Conservation (phyloP, 2,113 vertebrate species). For the Mustela lutreola region DNA sequence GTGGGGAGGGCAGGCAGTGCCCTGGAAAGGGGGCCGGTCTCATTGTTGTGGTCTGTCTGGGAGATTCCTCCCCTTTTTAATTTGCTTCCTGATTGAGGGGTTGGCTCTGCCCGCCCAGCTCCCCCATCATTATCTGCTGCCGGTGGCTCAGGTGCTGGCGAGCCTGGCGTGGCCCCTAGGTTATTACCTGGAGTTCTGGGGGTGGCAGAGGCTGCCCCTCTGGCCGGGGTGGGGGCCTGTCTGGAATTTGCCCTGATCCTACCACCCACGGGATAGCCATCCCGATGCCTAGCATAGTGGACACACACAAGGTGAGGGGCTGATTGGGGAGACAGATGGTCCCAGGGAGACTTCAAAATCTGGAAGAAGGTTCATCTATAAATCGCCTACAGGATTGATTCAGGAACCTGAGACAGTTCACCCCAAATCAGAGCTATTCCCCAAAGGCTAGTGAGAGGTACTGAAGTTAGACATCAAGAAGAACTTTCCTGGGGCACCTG, state of each 20-base stretch:
- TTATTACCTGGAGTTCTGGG: conserved; percentile 84
- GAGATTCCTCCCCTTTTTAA: conserved; percentile 85
- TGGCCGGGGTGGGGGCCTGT: conserved; percentile 78
- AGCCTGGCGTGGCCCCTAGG: conserved; percentile 82
- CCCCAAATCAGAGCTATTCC: not conserved
- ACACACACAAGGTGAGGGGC: not conserved
- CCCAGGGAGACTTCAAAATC: not conserved
- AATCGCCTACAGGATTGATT: not conserved
- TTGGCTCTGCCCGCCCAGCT: conserved; percentile 82
- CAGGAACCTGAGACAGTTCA: not conserved
- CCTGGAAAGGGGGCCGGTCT: conserved; percentile 79
- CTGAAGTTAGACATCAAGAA: not conserved
- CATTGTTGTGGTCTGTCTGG: conserved; percentile 86
- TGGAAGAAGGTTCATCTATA: not conserved
- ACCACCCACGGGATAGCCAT: conserved; percentile 69
- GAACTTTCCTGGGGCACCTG: no score
- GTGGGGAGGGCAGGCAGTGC: conserved; percentile 66
- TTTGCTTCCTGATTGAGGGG: conserved; percentile 86
- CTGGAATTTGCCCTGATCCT: conserved; percentile 73
- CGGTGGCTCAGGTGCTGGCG: conserved; percentile 85
- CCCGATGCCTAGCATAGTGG: conserved; percentile 7
- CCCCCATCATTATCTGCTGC: conserved; percentile 85
- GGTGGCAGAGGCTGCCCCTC: conserved; percentile 81
- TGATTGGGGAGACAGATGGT: not conserved
- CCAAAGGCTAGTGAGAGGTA: not conserved